phyloP scores from a whole-genome alignment of 92 coral and sea anemone genomes.

The Parazoanthus atlanticus region DNA sequence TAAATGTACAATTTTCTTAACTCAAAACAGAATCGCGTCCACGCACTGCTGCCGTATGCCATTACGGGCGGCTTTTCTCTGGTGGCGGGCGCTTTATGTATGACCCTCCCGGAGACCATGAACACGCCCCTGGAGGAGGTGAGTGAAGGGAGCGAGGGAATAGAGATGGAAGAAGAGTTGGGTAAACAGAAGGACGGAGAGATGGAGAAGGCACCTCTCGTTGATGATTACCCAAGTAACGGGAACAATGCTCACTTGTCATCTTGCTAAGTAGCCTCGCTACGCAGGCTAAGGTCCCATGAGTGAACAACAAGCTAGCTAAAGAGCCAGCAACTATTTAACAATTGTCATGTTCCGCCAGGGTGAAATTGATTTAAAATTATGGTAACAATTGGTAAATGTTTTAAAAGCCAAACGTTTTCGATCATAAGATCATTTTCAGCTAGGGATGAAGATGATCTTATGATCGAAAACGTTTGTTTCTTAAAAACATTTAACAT shows the following conservation, averaged over 20 bases:
- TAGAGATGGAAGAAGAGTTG: background rate
- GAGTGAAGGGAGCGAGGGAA: constrained; percentile 22
- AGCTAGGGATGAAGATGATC: too few relatives aligned
- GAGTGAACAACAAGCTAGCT: background rate
- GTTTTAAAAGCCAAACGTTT: too few relatives aligned
- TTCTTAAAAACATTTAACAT: too few relatives aligned
- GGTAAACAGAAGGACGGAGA: background rate
- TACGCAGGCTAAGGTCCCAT: background rate
- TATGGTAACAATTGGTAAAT: too few relatives aligned
- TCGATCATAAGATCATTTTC: too few relatives aligned
- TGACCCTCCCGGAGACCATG: constrained; percentile 80
- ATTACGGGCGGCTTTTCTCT: constrained; percentile 78
- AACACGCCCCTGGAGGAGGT: constrained; percentile 75
- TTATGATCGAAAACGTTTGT: too few relatives aligned
- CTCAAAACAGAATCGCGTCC: constrained; percentile 50
- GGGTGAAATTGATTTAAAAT: too few relatives aligned
- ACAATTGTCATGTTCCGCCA: too few relatives aligned
- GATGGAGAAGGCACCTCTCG: background rate
- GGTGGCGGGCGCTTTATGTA: constrained; percentile 69
- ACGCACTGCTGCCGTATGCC: constrained; percentile 80
- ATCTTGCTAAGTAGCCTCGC: background rate
- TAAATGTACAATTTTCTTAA: background rate
- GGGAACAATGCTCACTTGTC: background rate
- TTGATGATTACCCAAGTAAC: background rate
- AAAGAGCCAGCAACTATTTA: too few relatives aligned